Conservation (phyloP, 2,797 vertebrate genomes). For the Limnodromus scolopaceus region DNA sequence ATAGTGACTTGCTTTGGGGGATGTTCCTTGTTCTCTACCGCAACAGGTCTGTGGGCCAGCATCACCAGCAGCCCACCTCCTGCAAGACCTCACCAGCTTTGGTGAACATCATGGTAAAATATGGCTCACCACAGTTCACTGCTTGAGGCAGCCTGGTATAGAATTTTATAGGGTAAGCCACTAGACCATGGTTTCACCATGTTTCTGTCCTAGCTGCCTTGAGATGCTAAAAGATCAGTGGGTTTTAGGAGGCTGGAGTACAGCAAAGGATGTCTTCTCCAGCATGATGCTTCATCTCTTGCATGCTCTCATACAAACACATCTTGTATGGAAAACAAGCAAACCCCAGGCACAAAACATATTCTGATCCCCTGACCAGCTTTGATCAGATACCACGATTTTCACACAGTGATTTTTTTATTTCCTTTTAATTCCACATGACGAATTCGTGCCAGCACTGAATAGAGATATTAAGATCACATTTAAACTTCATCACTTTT, state of each 20-base stretch:
- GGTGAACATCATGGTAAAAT: rapidly evolving
- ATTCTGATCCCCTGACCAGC: neutral
- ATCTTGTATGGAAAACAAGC: neutral
- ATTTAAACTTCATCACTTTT: neutral
- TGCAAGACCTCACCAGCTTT: neutral
- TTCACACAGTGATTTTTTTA: neutral
- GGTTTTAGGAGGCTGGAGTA: neutral
- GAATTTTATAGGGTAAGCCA: neutral
- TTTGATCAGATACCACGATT: neutral
- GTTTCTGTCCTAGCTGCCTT: neutral
- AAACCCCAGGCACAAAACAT: neutral
- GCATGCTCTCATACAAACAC: too few species aligned
- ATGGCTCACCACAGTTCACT: rapidly evolving
- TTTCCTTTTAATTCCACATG: neutral
- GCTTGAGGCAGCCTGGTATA: neutral
- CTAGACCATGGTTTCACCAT: rapidly evolving
- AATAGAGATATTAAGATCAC: neutral
- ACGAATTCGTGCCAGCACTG: neutral
- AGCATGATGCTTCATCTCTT: rapidly evolving
- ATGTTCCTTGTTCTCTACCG: rapidly evolving
- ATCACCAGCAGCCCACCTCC: neutral
- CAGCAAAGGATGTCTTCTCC: neutral
- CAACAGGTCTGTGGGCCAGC: rapidly evolving
- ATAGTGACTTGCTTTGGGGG: rapidly evolving
- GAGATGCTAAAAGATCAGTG: neutral